Conservation (phyloP, 2,797 vertebrate genomes). For the Pristis pectinata region DNA sequence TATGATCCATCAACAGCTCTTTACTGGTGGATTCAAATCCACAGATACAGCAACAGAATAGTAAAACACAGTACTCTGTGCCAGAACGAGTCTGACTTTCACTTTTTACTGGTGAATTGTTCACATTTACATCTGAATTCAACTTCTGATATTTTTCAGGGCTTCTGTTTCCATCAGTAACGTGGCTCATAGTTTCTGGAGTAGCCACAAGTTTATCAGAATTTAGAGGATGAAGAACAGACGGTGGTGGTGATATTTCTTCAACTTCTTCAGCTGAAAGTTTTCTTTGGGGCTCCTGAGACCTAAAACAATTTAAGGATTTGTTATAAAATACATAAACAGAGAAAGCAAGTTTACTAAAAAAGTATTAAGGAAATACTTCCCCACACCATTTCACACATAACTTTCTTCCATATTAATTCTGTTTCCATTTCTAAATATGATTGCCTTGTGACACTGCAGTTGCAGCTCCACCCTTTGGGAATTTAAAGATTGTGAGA, state of each 20-base stretch:
- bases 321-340: background rate
- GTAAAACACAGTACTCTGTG: slow-evolving; percentile 82
- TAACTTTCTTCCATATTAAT: background rate
- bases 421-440: background rate
- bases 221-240: slow-evolving; percentile 44
- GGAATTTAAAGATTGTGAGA: background rate
- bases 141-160: slow-evolving; percentile 52
- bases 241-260: slow-evolving; percentile 42
- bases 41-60: slow-evolving; percentile 98
- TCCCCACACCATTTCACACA: too few relatives aligned
- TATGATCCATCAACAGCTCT: slow-evolving; percentile 78
- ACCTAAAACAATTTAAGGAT: slow-evolving; percentile 20
- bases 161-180: slow-evolving; percentile 49
- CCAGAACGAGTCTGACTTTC: slow-evolving; percentile 46
- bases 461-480: background rate
- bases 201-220: slow-evolving; percentile 49
- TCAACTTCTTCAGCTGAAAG: slow-evolving; percentile 47
- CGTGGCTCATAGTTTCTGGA: slow-evolving; percentile 50
- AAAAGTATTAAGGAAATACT: background rate
- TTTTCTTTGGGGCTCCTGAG: slow-evolving; percentile 27
- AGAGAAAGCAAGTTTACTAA: background rate
- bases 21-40: slow-evolving; percentile 94
- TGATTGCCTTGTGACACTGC: background rate
- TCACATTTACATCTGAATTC: slow-evolving; percentile 52
- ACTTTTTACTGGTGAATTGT: slow-evolving; percentile 51